A percentile compares a stretch with the other conserved stretches of the same genome.
phyloP scores from a whole-genome alignment of 2,797 vertebrate genomes.

The Sparus aurata region DNA sequence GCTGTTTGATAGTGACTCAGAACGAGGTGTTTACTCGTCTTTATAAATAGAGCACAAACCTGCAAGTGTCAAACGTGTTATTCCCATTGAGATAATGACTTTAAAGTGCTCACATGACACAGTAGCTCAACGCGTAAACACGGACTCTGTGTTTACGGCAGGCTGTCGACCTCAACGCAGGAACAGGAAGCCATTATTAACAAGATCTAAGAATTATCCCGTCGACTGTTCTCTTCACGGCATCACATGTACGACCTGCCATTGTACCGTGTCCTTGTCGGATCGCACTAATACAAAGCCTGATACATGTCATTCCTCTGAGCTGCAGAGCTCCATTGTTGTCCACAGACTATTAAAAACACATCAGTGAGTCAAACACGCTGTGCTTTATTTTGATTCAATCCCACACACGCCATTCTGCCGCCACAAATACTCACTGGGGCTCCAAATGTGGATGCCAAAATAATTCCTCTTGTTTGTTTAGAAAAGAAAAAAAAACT shows the following conservation, averaged over 20 bases:
- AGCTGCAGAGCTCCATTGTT: background rate
- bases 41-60: background rate
- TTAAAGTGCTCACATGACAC: conserved; percentile 13
- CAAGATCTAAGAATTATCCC: background rate
- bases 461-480: too few relatives aligned
- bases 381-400: background rate
- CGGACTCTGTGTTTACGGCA: background rate
- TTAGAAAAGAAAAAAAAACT: too few relatives aligned
- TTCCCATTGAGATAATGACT: conserved; percentile 41
- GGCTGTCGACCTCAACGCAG: background rate
- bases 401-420: background rate
- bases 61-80: background rate
- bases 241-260: background rate
- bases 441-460: too few relatives aligned
- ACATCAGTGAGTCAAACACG: background rate
- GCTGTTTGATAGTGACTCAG: background rate
- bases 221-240: background rate
- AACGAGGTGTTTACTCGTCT: background rate
- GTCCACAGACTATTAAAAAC: background rate
- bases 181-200: conserved; percentile 17
- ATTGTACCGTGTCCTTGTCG: background rate
- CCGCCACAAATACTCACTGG: background rate
- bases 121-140: background rate
- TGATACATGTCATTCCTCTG: background rate
- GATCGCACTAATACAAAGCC: background rate